phyloP scores from a whole-genome alignment of 1,140 invertebrate species.

The Nylanderia fulva region DNA sequence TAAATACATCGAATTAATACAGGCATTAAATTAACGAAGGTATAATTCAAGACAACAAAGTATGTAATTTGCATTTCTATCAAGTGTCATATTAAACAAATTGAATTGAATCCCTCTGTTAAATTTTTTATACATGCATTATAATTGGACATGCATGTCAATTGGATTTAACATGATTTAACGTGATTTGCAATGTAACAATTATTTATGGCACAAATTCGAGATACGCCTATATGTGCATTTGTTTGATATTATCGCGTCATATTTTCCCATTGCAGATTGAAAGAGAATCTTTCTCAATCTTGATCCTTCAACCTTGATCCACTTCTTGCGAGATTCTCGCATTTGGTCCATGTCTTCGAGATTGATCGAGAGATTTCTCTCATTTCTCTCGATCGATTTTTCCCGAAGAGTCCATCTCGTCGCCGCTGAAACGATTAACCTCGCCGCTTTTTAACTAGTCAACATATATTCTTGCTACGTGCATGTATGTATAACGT shows the following conservation, averaged over 20 bases:
- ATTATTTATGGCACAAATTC: background rate
- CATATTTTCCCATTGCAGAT: background rate
- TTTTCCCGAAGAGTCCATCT: slow-evolving; percentile 40
- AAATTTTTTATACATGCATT: slow-evolving; percentile 18
- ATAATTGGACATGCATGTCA: background rate
- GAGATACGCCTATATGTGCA: too few relatives aligned
- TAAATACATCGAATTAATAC: slow-evolving; percentile 49
- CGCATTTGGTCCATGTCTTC: slow-evolving; percentile 54
- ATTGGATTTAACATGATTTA: slow-evolving; percentile 22
- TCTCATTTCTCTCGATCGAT: slow-evolving; percentile 26
- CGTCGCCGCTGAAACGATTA: slow-evolving; percentile 34
- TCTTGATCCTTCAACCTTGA: slow-evolving; percentile 20
- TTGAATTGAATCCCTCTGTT: background rate
- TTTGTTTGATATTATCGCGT: background rate
- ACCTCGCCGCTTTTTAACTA: slow-evolving; percentile 6
- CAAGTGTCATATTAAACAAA: slow-evolving; percentile 33
- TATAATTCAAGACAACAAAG: slow-evolving; percentile 25
- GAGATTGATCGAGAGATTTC: slow-evolving; percentile 26
- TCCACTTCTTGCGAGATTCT: slow-evolving; percentile 17
- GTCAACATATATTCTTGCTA: slow-evolving; percentile 68
- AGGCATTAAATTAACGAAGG: slow-evolving; percentile 32
- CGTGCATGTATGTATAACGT: slow-evolving; percentile 74
- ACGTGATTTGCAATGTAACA: background rate
- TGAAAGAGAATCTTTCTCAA: background rate
- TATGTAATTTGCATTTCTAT: slow-evolving; percentile 39